Base-by-base conservation (phyloP, 2,888 invertebrate genomes). In the Mythimna albipuncta region DNA sequence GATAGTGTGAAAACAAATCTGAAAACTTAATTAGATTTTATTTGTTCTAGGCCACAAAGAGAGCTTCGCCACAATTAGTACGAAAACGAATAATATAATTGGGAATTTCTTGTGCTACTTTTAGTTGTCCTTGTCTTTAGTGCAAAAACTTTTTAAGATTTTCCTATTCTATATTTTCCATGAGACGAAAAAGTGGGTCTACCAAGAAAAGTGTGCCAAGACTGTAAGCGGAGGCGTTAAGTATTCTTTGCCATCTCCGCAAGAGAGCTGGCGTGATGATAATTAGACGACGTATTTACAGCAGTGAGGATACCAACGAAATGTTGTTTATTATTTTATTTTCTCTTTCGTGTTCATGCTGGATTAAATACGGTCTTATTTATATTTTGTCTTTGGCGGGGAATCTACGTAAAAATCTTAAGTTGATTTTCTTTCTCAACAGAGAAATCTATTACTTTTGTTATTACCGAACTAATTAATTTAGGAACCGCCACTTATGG, bases 251-350 rank as follows among this genome's bases (percentile, higher is more conserved):
- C 76, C 66, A 76, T 65, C 66, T 72, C 59, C 68, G 69, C 61
- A 50, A 72, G 54, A 64, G 47, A 66, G 57, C 16, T 59, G 58
- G 62, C 67, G 61, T 61, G 77, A 69, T 77, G 66, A 72, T 80
- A 77, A 80, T 80, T 72, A 80, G 67, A 57, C 64, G 35, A 64
- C 61, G 64, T 35, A 54, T 79, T 66, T 67, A 54, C 68, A 69
- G 68, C 57, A 69, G 59, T 41, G 55, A n/a, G 41, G 26, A 64
- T 55, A 67, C 52, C 67, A 69, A 64, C 64, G 44, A 79, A 79
- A 67, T 55, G n/a, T 71, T 75, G 55, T 73, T 83, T 76, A 75
- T 79, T 81, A 70, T 79, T 68, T 62, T 58, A 67, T 65, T 64
- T 65, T 61, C 72, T 59, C 69, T 71, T 65, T 44, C 35, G 13